A percentile compares a stretch with the other conserved stretches of the same genome.
Evolutionary conservation across 2,113 vertebrate genomes (phyloP).

Genomic region (Equus przewalskii): DNA sequence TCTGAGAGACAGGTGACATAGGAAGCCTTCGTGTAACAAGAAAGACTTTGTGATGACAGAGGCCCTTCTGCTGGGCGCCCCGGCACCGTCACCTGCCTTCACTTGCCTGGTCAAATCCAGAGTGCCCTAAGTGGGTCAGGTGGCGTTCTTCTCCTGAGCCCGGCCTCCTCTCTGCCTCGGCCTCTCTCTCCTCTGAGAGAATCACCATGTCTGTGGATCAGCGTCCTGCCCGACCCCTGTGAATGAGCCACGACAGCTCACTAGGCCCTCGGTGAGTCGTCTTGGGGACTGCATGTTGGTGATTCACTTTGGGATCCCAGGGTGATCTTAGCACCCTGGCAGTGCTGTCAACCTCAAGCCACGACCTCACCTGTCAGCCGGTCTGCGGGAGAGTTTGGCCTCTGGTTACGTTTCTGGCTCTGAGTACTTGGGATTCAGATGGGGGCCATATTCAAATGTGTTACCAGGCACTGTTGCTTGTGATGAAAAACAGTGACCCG

Average conservation of each 20-base stretch:
- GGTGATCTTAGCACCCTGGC: neutral
- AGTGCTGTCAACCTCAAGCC: neutral
- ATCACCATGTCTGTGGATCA: too few relatives aligned
- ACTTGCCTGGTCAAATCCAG: neutral
- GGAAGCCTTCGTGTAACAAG: fast-evolving
- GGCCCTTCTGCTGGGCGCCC: too few relatives aligned
- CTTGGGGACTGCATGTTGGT: too few relatives aligned
- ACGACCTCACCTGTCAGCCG: neutral
- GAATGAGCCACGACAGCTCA: fast-evolving
- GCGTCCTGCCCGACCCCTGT: fast-evolving
- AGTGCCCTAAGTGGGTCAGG: neutral
- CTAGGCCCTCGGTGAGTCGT: too few relatives aligned
- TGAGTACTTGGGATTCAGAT: neutral
- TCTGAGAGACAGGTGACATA: neutral
- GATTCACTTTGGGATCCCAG: neutral
- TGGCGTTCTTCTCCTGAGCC: neutral
- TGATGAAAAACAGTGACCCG: neutral
- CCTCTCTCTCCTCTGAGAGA: neutral
- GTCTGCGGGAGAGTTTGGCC: neutral
- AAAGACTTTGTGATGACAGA: neutral
- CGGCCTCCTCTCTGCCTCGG: fast-evolving
- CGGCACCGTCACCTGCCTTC: fast-evolving
- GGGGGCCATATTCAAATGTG: neutral
- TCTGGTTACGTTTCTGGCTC: neutral
- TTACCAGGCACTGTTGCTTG: neutral